phyloP scores from a whole-genome alignment of 1,140 invertebrate species.

The Phymorhynchus buccinoides region DNA sequence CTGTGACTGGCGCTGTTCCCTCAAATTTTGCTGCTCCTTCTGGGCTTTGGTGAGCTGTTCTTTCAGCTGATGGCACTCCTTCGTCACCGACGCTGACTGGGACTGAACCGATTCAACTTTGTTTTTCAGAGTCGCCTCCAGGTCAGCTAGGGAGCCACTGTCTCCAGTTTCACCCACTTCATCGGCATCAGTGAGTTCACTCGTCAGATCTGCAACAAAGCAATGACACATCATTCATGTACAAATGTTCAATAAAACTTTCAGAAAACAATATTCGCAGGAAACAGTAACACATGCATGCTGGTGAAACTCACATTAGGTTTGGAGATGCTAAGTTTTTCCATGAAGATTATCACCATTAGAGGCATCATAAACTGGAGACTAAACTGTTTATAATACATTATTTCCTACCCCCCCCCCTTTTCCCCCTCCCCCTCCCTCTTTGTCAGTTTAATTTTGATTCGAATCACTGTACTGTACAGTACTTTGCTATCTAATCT shows the following conservation, averaged over 20 bases:
- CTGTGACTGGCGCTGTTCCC: slow-evolving; percentile 37
- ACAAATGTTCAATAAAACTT: not conserved
- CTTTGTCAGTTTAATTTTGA: too few relatives aligned
- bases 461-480: too few relatives aligned
- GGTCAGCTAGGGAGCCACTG: not conserved
- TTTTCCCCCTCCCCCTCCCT: too few relatives aligned
- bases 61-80: slow-evolving; percentile 43
- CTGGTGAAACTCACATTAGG: too few relatives aligned
- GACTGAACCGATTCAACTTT: not conserved
- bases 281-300: too few relatives aligned
- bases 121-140: not conserved
- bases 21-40: slow-evolving; percentile 36
- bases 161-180: not conserved
- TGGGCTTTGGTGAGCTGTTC: slow-evolving; percentile 32
- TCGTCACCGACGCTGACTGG: slow-evolving; percentile 3
- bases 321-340: too few relatives aligned
- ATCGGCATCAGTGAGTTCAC: not conserved
- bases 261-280: too few relatives aligned
- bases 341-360: too few relatives aligned
- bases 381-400: too few relatives aligned
- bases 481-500: too few relatives aligned
- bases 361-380: too few relatives aligned
- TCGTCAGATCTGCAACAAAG: slow-evolving; percentile 20
- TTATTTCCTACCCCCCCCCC: too few relatives aligned
- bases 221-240: not conserved